phyloP scores from a whole-genome alignment of 2,113 vertebrate genomes.

The Etia nguti region DNA sequence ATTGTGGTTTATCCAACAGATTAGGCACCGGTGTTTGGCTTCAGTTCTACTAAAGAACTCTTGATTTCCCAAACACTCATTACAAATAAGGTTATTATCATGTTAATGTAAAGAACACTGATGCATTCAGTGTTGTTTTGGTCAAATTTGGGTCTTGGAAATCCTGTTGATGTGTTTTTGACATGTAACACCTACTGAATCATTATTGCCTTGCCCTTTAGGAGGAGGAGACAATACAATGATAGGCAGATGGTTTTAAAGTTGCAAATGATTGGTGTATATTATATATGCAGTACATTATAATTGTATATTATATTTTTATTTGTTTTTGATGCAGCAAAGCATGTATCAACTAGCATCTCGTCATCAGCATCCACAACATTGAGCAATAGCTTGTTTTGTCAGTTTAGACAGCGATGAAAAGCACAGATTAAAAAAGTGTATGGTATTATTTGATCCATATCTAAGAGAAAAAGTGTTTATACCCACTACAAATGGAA shows the following conservation, averaged over 20 bases:
- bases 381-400: not conserved
- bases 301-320: not conserved
- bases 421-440: not conserved
- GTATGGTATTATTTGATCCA: not conserved
- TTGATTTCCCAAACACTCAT: not conserved
- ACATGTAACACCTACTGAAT: not conserved
- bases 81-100: not conserved
- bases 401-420: not conserved
- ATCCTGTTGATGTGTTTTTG: not conserved
- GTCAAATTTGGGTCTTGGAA: not conserved
- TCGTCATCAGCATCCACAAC: not conserved
- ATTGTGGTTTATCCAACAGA: slow-evolving; percentile 47
- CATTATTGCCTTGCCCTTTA: not conserved
- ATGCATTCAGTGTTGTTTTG: not conserved
- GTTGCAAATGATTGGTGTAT: fast-evolving
- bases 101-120: fast-evolving
- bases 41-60: not conserved
- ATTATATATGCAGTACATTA: not conserved
- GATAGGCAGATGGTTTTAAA: not conserved
- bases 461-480: not conserved
- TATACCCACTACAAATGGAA: not conserved
- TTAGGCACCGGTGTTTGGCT: slow-evolving; percentile 4
- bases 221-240: not conserved
- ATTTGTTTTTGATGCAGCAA: not conserved
- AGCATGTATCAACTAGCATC: fast-evolving